Evolutionary conservation across 2,888 invertebrate species (phyloP).

Genomic region (Amphipyra tragopoginis): DNA sequence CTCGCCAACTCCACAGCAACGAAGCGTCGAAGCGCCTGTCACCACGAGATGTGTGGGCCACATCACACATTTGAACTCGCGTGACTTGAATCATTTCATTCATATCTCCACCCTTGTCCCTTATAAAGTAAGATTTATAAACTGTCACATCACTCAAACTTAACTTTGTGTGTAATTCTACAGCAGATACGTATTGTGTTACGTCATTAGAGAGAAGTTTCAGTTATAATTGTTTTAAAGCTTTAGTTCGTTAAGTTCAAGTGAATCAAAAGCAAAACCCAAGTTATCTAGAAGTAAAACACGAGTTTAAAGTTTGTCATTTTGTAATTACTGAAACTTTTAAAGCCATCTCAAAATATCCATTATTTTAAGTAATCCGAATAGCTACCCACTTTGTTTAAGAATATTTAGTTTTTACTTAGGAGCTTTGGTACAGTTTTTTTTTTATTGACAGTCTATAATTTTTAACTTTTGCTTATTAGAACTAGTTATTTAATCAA

Average conservation of each 20-base stretch:
- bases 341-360: conserved; percentile 15
- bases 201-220: conserved; percentile 23
- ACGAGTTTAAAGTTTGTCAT: conserved; percentile 23
- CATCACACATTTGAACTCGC: conserved; percentile 54
- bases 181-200: conserved; percentile 15
- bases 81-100: conserved; percentile 54
- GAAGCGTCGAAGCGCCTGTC: conserved; percentile 44
- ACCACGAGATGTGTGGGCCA: conserved; percentile 61
- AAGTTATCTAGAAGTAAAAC: conserved; percentile 10
- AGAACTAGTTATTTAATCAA: conserved; percentile 24
- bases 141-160: conserved; percentile 40
- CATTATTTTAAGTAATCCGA: conserved; percentile 21
- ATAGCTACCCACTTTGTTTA: conserved; percentile 11
- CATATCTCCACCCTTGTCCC: conserved; percentile 39
- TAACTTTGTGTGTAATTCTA: conserved; percentile 21
- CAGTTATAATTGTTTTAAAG: conserved; percentile 19
- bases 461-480: conserved; percentile 1
- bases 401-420: not conserved
- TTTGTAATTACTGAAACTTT: conserved; percentile 36
- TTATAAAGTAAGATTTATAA: conserved; percentile 36
- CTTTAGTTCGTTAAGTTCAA: conserved; percentile 25
- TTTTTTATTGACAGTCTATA: not conserved
- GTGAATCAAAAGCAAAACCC: conserved; percentile 25
- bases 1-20: conserved; percentile 20
- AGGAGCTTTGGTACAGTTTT: not conserved